Evolutionary conservation across 2,797 vertebrate species (phyloP).

Genomic region (Muscicapa striata): DNA sequence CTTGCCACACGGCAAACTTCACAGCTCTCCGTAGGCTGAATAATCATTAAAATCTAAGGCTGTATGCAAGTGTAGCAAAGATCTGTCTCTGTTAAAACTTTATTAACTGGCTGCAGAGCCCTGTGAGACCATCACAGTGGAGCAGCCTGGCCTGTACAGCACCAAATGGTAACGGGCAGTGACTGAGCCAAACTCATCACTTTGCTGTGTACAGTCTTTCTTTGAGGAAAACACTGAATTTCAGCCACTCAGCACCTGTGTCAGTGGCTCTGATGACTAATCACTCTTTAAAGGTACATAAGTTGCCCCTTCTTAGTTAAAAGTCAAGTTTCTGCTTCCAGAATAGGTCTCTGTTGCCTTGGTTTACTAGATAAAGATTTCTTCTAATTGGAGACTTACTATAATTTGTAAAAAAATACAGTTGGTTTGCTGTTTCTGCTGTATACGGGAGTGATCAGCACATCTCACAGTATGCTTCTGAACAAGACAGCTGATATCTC

Average conservation of each 20-base stretch:
- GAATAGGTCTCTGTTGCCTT: background rate
- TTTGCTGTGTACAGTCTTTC: background rate
- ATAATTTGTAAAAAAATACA: background rate
- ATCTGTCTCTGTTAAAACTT: background rate
- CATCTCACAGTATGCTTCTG: background rate
- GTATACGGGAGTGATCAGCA: background rate
- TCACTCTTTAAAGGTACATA: background rate
- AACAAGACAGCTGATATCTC: background rate
- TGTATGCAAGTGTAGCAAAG: background rate
- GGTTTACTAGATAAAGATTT: background rate
- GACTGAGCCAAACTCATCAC: rapidly evolving
- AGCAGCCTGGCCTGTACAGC: background rate
- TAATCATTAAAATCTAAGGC: background rate
- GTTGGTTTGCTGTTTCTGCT: background rate
- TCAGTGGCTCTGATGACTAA: background rate
- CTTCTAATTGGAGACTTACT: background rate
- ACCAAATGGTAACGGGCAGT: rapidly evolving
- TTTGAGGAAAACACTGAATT: background rate
- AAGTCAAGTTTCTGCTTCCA: background rate
- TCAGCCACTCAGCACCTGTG: background rate
- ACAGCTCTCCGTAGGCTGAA: background rate
- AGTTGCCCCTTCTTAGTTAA: background rate
- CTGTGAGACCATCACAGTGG: rapidly evolving
- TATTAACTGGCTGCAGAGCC: background rate
- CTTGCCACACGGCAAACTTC: background rate